Evolutionary conservation across 2,113 vertebrate genomes (phyloP).

Genomic region (Oryzias celebensis): DNA sequence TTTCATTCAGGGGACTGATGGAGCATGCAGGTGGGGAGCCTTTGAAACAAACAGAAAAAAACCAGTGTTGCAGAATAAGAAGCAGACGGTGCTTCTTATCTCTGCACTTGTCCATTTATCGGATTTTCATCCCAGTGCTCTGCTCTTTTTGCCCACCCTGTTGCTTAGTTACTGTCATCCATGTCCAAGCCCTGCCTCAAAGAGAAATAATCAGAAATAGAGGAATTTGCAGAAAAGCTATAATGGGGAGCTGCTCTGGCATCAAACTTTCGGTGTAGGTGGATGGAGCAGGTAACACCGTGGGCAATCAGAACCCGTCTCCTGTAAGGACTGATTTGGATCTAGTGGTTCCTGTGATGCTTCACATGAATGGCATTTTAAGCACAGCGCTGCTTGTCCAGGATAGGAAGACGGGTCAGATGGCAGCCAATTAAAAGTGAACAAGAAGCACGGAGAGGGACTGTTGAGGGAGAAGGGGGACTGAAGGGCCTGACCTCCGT

Average conservation of each 20-base stretch:
- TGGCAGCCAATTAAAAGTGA: slow-evolving; percentile 68
- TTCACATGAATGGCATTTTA: slow-evolving; percentile 54
- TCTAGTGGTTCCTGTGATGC: slow-evolving; percentile 31
- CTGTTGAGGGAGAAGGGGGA: background rate
- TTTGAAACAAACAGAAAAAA: slow-evolving; percentile 23
- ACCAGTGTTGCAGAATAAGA: slow-evolving; percentile 28
- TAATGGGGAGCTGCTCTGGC: slow-evolving; percentile 50
- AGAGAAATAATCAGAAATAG: slow-evolving; percentile 60
- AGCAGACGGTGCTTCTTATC: slow-evolving; percentile 63
- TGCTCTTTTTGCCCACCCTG: slow-evolving; percentile 53
- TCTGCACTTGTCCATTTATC: slow-evolving; percentile 63
- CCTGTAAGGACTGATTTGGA: slow-evolving; percentile 48
- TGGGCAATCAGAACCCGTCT: slow-evolving; percentile 23
- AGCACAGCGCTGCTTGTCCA: slow-evolving; percentile 28
- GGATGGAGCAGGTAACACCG: slow-evolving; percentile 40
- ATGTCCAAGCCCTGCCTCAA: slow-evolving; percentile 52
- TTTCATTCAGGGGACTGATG: slow-evolving; percentile 10
- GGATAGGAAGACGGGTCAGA: slow-evolving; percentile 59
- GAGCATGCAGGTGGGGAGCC: background rate
- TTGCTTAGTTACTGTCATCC: slow-evolving; percentile 78
- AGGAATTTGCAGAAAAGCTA: slow-evolving; percentile 57
- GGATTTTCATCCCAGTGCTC: slow-evolving; percentile 55
- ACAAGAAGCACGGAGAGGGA: slow-evolving; percentile 29
- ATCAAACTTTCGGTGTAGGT: slow-evolving; percentile 45
- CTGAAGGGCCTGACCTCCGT: slow-evolving; percentile 45